Conservation (phyloP, 2,888 invertebrate genomes). For the Asteroscopus sphinx region DNA sequence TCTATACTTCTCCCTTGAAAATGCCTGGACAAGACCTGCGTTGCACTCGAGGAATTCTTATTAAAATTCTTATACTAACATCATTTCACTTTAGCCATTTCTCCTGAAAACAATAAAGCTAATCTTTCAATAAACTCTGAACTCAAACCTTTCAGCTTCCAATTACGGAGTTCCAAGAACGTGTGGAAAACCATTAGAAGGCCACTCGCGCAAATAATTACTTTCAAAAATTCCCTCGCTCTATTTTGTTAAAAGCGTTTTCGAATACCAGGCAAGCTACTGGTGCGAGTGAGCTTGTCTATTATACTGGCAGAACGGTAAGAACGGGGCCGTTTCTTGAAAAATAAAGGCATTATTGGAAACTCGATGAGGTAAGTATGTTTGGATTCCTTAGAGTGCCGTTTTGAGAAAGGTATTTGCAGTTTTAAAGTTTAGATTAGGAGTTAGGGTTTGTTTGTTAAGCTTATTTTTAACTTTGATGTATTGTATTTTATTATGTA, state of each 20-base stretch:
- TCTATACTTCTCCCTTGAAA: no score
- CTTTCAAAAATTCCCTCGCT: constrained; percentile 60
- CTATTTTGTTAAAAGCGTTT: constrained; percentile 70
- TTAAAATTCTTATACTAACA: neutral
- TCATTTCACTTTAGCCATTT: neutral
- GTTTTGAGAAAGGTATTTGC: constrained; percentile 47
- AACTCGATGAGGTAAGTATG: constrained; percentile 55
- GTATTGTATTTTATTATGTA: no score
- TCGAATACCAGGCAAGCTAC: constrained; percentile 59
- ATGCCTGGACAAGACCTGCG: no score
- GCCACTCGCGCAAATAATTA: constrained; percentile 58
- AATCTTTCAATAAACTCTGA: constrained; percentile 28
- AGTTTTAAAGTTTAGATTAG: constrained; percentile 39
- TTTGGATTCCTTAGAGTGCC: constrained; percentile 48
- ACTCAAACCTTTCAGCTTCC: constrained; percentile 34
- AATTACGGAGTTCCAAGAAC: constrained; percentile 44
- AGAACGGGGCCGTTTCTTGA: constrained; percentile 54
- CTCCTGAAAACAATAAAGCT: constrained; percentile 14
- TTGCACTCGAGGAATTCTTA: neutral
- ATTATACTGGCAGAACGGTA: constrained; percentile 35
- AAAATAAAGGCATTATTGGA: constrained; percentile 59
- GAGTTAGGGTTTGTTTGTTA: neutral
- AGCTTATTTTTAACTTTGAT: no score
- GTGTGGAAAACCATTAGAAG: constrained; percentile 52
- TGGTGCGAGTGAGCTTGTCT: constrained; percentile 50